Evolutionary conservation across 1,140 invertebrate genomes (phyloP), one percentile per base, ranked within the genome.

Genomic region (Dendroctonus ponderosae): DNA sequence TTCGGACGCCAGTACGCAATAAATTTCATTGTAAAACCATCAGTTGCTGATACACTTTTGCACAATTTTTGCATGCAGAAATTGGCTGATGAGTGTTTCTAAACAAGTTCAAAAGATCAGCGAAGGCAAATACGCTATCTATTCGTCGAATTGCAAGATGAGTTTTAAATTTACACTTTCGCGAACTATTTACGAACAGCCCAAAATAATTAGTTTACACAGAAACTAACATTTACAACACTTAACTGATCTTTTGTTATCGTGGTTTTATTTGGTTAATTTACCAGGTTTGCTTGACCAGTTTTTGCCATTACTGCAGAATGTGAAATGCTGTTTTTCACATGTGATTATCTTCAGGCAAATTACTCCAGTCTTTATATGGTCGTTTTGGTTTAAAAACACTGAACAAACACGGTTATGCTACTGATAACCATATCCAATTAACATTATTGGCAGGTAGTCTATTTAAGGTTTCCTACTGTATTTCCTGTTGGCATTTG

Each of bases 211-310:
- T 26, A 26, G 26, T 26, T 26, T 26, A 26, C 3, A 26, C 26
- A 26, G 26, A 26, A 3, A 26, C 26, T 2, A 26, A 52, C 9
- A 14, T 52, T 12, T 52, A 5, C 50, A 52, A 52, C 50, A 52
- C 12, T 52, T 26, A 52, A 52, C 50, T 52, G 50, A 52, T 52
- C 50, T 26, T 52, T 52, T 52, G 15, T 52, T 11, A 14, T n/a
- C 14, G 46, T n/a, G 14, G 14, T 48, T n/a, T 48, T 14, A 14
- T 14, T 48, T 48, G 5, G 8, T 5, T 11, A 48, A 48, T n/a
- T 14, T n/a, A 7, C 26, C 1, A 26, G 26, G 26, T 26, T 26
- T 26, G 26, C 26, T 26, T 26, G 46, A 11, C 11, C 46, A 14
- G 46, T 48, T n/a, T 14, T 14, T n/a, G 11, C 46, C 46, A 48